Conservation (phyloP, 2,797 vertebrate genomes). For the Xenentodon cancila region DNA sequence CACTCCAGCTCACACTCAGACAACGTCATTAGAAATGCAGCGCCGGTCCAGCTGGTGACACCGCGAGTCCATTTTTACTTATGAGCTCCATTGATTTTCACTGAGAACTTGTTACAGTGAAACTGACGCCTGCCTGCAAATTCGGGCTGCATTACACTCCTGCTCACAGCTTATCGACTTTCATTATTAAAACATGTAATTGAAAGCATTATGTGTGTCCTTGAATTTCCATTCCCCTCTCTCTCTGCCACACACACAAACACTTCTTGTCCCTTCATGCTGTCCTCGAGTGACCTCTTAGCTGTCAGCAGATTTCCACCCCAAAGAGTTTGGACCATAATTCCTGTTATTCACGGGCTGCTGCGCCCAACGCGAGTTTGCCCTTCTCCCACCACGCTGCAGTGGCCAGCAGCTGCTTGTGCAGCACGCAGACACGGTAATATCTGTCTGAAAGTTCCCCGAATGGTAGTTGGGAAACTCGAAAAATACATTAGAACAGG, state of each 20-base stretch:
- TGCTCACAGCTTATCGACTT: slow-evolving; percentile 34
- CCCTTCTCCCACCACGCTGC: slow-evolving; percentile 40
- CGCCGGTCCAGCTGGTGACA: slow-evolving; percentile 16
- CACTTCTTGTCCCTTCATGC: not conserved
- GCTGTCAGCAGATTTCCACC: slow-evolving; percentile 49
- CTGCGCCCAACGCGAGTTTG: slow-evolving; percentile 13
- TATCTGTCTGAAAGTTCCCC: slow-evolving; percentile 3
- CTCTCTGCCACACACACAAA: not conserved
- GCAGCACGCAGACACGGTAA: not conserved
- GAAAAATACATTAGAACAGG: slow-evolving; percentile 12
- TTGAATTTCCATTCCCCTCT: slow-evolving; percentile 15
- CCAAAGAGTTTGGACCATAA: slow-evolving; percentile 23
- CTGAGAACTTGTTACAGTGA: slow-evolving; percentile 28
- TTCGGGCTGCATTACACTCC: slow-evolving; percentile 19
- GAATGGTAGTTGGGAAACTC: not conserved
- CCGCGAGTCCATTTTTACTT: slow-evolving; percentile 2
- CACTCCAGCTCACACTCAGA: not conserved
- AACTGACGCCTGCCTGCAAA: slow-evolving; percentile 25
- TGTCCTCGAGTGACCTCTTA: slow-evolving; percentile 31
- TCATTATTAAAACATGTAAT: slow-evolving; percentile 38
- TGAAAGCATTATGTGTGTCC: slow-evolving; percentile 44
- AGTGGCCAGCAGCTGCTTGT: slow-evolving; percentile 14
- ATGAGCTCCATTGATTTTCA: slow-evolving; percentile 41
- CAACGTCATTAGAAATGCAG: slow-evolving; percentile 39
- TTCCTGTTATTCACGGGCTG: slow-evolving; percentile 47